A percentile compares a stretch with the other conserved stretches of the same genome.
Conservation (phyloP, 1,140 invertebrate genomes). For the Drosophila miranda region DNA sequence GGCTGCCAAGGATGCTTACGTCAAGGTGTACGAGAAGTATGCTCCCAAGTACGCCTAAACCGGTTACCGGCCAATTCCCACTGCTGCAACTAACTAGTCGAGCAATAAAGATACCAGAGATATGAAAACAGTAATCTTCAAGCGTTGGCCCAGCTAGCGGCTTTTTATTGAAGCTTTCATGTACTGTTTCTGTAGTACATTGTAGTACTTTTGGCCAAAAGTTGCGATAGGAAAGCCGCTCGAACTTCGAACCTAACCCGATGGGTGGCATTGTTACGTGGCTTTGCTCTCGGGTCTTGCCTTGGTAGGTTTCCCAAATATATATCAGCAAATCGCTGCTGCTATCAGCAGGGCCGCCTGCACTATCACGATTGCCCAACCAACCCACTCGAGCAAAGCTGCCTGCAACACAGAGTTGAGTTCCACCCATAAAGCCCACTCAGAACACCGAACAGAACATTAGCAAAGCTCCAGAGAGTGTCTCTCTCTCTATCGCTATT, state of each 20-base stretch:
- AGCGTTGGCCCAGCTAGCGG: slow-evolving; percentile 25
- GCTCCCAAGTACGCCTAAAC: slow-evolving; percentile 69
- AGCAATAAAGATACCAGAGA: slow-evolving; percentile 40
- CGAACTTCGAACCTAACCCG: slow-evolving; percentile 40
- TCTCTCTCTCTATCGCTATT: slow-evolving; percentile 4
- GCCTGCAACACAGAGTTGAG: too few species aligned
- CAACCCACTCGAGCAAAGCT: slow-evolving; percentile 41
- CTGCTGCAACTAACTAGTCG: slow-evolving; percentile 23
- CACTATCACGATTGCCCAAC: slow-evolving; percentile 42
- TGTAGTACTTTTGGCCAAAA: too few species aligned
- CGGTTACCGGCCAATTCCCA: neutral
- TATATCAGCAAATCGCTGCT: slow-evolving; percentile 27
- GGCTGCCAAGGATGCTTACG: slow-evolving; percentile 92
- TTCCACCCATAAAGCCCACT: too few species aligned
- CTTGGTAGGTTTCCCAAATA: neutral
- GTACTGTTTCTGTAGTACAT: neutral
- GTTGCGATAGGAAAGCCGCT: slow-evolving; percentile 17
- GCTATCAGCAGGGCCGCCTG: slow-evolving; percentile 22
- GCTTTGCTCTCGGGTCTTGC: slow-evolving; percentile 4
- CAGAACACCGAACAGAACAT: neutral
- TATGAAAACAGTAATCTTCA: slow-evolving; percentile 29
- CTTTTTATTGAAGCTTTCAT: slow-evolving; percentile 43
- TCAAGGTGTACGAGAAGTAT: slow-evolving; percentile 88
- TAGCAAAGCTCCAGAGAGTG: slow-evolving; percentile 22
- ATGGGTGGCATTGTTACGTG: slow-evolving; percentile 24